Evolutionary conservation across 2,888 invertebrate species (phyloP).

Genomic region (Tenodera sinensis): DNA sequence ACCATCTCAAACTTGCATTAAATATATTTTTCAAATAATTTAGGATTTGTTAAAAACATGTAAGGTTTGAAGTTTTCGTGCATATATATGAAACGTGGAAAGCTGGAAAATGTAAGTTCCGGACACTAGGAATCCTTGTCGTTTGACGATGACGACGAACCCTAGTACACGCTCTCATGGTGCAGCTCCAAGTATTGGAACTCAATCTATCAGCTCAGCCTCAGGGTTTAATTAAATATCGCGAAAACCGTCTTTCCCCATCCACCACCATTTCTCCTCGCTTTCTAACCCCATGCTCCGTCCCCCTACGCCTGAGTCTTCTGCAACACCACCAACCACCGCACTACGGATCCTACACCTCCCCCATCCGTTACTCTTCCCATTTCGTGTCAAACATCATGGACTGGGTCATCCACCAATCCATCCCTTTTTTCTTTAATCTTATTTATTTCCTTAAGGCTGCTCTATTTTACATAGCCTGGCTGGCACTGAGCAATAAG

Average conservation of each 20-base stretch:
- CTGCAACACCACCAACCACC: slow-evolving; percentile 39
- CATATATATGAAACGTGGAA: neutral
- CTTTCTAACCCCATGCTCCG: neutral
- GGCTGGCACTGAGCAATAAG: too few relatives aligned
- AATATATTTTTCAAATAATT: too few relatives aligned
- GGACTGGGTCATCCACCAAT: neutral
- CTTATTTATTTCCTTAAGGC: slow-evolving; percentile 25
- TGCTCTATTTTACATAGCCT: neutral
- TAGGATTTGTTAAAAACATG: too few relatives aligned
- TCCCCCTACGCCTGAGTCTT: neutral
- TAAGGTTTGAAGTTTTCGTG: too few relatives aligned
- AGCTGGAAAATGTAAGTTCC: neutral
- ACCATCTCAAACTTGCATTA: too few relatives aligned
- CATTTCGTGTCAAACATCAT: slow-evolving; percentile 8
- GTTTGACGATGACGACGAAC: neutral
- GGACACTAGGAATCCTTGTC: neutral
- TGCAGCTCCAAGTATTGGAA: slow-evolving; percentile 27
- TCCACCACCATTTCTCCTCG: neutral
- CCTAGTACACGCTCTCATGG: neutral
- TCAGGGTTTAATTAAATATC: slow-evolving; percentile 36
- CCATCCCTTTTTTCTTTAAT: slow-evolving; percentile 3
- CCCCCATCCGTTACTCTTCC: slow-evolving; percentile 21
- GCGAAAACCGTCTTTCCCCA: slow-evolving; percentile 39
- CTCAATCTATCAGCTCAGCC: slow-evolving; percentile 31
- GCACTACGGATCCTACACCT: slow-evolving; percentile 28